Conservation (phyloP, 2,113 vertebrate species). For the Ceuthmochares aereus region DNA sequence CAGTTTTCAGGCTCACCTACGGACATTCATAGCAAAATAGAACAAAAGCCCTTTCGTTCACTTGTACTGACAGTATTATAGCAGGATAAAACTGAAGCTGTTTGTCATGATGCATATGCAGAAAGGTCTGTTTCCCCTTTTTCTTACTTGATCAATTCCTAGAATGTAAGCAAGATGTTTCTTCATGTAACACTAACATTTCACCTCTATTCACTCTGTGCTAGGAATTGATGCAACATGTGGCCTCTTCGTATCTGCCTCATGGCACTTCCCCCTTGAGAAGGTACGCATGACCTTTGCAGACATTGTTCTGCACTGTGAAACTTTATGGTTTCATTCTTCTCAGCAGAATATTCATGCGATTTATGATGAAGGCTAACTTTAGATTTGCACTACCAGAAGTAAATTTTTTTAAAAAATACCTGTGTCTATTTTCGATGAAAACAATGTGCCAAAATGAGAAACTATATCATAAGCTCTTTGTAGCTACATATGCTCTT, state of each 20-base stretch:
- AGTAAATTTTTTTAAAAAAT: neutral
- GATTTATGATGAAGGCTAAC: neutral
- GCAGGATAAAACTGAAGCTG: neutral
- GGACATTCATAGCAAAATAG: neutral
- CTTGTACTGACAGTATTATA: rapidly evolving
- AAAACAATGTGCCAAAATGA: neutral
- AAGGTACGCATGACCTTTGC: neutral
- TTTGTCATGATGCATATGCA: neutral
- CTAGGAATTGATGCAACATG: neutral
- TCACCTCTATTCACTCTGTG: neutral
- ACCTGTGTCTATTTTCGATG: neutral
- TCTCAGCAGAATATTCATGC: neutral
- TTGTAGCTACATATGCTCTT: neutral
- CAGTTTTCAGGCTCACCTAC: neutral
- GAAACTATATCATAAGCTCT: neutral
- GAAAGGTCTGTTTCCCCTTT: neutral
- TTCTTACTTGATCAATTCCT: neutral
- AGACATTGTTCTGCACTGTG: neutral
- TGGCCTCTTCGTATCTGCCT: constrained; percentile 31
- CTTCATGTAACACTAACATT: constrained; percentile 9
- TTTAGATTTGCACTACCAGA: neutral
- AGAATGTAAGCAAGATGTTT: neutral
- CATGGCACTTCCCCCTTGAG: neutral
- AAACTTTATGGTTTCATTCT: neutral
- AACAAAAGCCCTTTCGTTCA: neutral